Evolutionary conservation across 2,888 invertebrate species (phyloP).

Genomic region (Drosophila barbarae): DNA sequence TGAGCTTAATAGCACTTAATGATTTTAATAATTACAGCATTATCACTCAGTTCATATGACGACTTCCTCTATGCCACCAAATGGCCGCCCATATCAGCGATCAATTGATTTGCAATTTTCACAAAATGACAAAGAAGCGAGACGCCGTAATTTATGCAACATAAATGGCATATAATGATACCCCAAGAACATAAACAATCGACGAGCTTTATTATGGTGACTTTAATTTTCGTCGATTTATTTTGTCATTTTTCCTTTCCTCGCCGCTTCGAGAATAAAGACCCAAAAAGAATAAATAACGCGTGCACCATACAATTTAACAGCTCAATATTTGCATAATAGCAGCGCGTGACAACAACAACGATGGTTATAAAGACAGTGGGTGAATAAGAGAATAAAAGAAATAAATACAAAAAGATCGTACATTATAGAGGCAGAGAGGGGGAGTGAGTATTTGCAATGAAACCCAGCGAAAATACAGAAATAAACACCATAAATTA

Average conservation of each 20-base stretch:
- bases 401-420: constrained; percentile 17
- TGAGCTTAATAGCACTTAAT: constrained; percentile 3
- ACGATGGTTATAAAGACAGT: constrained; percentile 29
- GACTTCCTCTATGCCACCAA: constrained; percentile 17
- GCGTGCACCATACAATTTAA: constrained; percentile 73
- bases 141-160: constrained; percentile 75
- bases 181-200: constrained; percentile 34
- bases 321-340: constrained; percentile 75
- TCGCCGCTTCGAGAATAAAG: constrained; percentile 33
- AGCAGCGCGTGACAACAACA: constrained; percentile 70
- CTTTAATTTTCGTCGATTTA: constrained; percentile 38
- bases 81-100: constrained; percentile 11
- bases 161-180: constrained; percentile 65
- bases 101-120: constrained; percentile 29
- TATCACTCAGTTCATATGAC: constrained; percentile 12
- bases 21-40: constrained; percentile 14
- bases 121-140: constrained; percentile 44
- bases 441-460: not conserved
- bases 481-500: not conserved
- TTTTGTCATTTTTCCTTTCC: constrained; percentile 15
- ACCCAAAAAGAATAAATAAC: constrained; percentile 63
- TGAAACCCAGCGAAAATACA: no score
- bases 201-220: constrained; percentile 39
- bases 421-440: constrained; percentile 3
- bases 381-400: constrained; percentile 25